Base-by-base conservation (phyloP, 2,888 invertebrate species). In the Chironomus tentans region DNA sequence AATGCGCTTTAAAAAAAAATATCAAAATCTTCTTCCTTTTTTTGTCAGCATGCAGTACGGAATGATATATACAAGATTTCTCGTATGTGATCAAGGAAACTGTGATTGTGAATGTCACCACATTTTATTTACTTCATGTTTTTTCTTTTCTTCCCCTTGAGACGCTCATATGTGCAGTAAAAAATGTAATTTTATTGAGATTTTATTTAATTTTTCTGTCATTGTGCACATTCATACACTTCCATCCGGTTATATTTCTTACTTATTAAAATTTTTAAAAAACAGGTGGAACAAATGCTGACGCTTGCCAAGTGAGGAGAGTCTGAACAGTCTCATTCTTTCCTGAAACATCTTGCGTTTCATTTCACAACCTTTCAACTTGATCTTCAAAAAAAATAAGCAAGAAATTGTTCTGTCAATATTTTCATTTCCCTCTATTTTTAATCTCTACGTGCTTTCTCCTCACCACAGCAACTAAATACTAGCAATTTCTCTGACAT, bases 211-310 rank as follows among this genome's bases (percentile, higher is more conserved):
- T 65, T 24, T 22, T 22, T 22, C 22, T 65, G 65, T 65, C 65
- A 65, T 21, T 62, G 62, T 12, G 21, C 62, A 21, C 22, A 22
- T 65, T 24, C 21, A 24, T 65, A 21, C 5, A 65, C 21, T 13
- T 65, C 65, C 65, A 74, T 74, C 74, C 74, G 74, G 74, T 68
- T 46, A 74, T 48, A 74, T 74, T 74, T 74, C 24, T 24, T 24
- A 65, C 13, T 24, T 24, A 65, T 65, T 24, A 24, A 24, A 65
- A 56, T 68, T 18, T 18, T 18, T 7, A 56, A 61, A 61, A 74
- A 74, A 74, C 74, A 74, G 74, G 74, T 74, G 74, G 74, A 74
- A 24, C 65, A 10, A 21, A 65, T 56, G 65, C 24, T 21, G 22
- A 24, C 24, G 65, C 24, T 65, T 65, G 65, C 65, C 65, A 65